These are phyloP conservation scores for Melanaphis sacchari DNA, from an alignment of 1,140 invertebrate genomes.

Conservation along the genomic window DNA sequence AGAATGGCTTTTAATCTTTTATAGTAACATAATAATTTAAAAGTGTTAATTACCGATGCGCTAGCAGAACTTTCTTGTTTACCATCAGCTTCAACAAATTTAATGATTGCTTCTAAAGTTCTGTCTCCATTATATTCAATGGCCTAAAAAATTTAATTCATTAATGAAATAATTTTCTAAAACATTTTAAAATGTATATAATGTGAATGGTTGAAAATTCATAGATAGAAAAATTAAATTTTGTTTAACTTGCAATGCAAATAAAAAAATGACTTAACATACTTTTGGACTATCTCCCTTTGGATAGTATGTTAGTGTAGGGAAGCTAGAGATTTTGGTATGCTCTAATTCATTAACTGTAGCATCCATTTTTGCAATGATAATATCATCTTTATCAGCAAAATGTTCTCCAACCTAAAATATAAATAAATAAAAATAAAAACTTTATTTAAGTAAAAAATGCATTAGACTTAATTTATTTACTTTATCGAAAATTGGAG, in stretches of 20 bases:
- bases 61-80: conserved; percentile 65
- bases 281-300: conserved; percentile 67
- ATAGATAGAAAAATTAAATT: not conserved
- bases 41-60: conserved; percentile 64
- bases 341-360: conserved; percentile 97
- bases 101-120: conserved; percentile 89
- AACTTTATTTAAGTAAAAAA: not conserved
- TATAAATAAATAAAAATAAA: not conserved
- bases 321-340: conserved; percentile 94
- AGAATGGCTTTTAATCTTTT: not conserved
- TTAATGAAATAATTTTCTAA: conserved; percentile 52
- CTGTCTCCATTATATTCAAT: conserved; percentile 95
- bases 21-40: not conserved
- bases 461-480: conserved; percentile 29
- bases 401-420: conserved; percentile 76
- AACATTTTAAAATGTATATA: not conserved
- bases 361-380: conserved; percentile 98
- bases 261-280: not conserved
- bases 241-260: not conserved
- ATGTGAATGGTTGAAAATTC: not conserved
- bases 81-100: conserved; percentile 88
- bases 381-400: conserved; percentile 80
- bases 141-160: conserved; percentile 66
- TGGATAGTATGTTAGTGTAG: conserved; percentile 95
- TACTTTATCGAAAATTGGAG: conserved; percentile 89